Conservation (phyloP, 2,113 vertebrate genomes). For the Hippotragus niger region DNA sequence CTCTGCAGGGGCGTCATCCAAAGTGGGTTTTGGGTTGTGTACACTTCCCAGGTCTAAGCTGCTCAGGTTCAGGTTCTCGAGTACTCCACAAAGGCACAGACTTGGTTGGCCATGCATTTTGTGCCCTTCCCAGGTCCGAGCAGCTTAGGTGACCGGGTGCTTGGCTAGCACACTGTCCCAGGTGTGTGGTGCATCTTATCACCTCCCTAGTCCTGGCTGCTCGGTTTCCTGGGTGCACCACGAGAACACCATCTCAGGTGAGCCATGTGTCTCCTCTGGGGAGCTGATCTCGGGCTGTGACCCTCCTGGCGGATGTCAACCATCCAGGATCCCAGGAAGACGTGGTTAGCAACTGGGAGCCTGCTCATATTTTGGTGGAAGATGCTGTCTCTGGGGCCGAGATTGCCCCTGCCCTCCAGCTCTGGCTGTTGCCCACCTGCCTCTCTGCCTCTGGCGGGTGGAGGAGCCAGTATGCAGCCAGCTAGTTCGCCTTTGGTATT, state of each 20-base stretch:
- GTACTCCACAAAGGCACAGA: neutral
- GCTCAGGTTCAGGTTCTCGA: neutral
- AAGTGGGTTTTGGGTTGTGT: neutral
- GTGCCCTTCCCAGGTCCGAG: neutral
- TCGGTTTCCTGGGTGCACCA: neutral
- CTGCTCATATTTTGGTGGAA: neutral
- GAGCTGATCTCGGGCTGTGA: neutral
- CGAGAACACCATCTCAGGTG: fast-evolving
- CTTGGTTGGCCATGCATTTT: neutral
- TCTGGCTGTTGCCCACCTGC: neutral
- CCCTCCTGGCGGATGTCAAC: neutral
- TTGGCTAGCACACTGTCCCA: neutral
- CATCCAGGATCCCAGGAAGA: neutral
- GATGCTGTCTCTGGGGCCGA: neutral
- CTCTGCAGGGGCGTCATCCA: neutral
- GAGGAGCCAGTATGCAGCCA: neutral
- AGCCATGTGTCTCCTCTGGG: fast-evolving
- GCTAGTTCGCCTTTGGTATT: neutral
- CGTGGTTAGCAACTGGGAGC: neutral
- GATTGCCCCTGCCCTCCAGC: neutral
- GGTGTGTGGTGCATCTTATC: neutral
- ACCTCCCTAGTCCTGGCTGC: neutral
- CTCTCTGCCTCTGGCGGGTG: fast-evolving
- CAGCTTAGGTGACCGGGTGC: neutral
- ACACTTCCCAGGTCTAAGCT: neutral